These are phyloP conservation scores for Hesperophylax magnus DNA, from an alignment of 1,140 invertebrate species.

Conservation along the genomic window DNA sequence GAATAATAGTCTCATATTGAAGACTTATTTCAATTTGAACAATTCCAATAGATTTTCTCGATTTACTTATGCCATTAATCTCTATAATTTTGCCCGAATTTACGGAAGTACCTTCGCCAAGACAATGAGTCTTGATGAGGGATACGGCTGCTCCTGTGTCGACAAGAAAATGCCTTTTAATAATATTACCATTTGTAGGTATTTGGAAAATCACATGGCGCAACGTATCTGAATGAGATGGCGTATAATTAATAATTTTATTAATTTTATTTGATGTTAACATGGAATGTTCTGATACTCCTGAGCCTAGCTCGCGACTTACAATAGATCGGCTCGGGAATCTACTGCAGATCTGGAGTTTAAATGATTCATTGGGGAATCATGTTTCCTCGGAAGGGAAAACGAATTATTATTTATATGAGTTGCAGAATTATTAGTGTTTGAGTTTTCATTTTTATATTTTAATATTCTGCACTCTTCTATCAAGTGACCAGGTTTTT, in stretches of 20 bases:
- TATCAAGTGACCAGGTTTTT: not conserved
- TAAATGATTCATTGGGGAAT: not conserved
- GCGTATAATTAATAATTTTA: not conserved
- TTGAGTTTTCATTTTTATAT: not conserved
- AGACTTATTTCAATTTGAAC: not conserved
- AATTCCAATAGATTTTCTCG: not conserved
- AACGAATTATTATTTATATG: not conserved
- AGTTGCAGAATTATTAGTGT: not conserved
- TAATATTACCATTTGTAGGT: not conserved
- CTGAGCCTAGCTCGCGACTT: not conserved
- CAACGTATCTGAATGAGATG: not conserved
- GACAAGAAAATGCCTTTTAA: not conserved
- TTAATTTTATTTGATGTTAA: not conserved
- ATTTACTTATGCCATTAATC: not conserved
- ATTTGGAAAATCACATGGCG: too few relatives aligned
- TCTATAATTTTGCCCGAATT: too few relatives aligned
- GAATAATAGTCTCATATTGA: not conserved
- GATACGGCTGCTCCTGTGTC: too few relatives aligned
- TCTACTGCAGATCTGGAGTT: not conserved
- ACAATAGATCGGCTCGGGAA: not conserved
- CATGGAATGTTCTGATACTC: not conserved
- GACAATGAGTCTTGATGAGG: too few relatives aligned
- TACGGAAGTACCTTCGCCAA: too few relatives aligned
- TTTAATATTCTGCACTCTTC: constrained; percentile 1
- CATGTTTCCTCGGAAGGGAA: not conserved